Percentiles rank a stretch among this genome's conserved stretches.
These are phyloP conservation scores for Ectemnius cavifrons DNA, from an alignment of 2,888 invertebrate species.

Conservation along the genomic window DNA sequence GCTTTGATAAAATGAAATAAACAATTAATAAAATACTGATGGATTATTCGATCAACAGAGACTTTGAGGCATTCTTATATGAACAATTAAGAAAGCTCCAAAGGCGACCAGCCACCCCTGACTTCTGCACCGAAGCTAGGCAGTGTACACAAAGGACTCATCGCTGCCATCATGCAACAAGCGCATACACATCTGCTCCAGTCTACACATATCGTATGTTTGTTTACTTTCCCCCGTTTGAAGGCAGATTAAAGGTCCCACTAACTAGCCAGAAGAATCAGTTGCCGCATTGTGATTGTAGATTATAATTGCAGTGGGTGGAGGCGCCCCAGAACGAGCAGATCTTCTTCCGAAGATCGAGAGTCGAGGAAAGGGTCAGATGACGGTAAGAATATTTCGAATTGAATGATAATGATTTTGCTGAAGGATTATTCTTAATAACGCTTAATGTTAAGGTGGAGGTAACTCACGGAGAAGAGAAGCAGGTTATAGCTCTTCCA, in stretches of 20 bases:
- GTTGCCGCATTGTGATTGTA: constrained; percentile 73
- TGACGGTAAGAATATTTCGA: constrained; percentile 68
- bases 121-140: constrained; percentile 85
- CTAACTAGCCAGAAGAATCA: constrained; percentile 59
- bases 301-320: constrained; percentile 77
- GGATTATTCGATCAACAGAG: constrained; percentile 59
- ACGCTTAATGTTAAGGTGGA: constrained; percentile 80
- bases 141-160: constrained; percentile 93
- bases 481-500: constrained; percentile 92
- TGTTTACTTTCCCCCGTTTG: too few relatives aligned
- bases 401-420: neutral
- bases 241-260: too few relatives aligned
- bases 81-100: constrained; percentile 90
- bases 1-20: neutral
- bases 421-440: too few relatives aligned
- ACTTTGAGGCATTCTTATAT: constrained; percentile 93
- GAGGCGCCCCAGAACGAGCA: constrained; percentile 71
- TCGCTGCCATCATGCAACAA: constrained; percentile 93
- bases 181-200: constrained; percentile 93
- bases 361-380: constrained; percentile 73
- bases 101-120: constrained; percentile 80
- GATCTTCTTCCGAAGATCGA: constrained; percentile 76
- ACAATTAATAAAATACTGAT: constrained; percentile 4
- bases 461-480: constrained; percentile 90
- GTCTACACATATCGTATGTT: constrained; percentile 75